Percentiles rank a stretch among this genome's conserved stretches.
Evolutionary conservation across 1,140 invertebrate genomes (phyloP).

Genomic region (Aphelinus certus): DNA sequence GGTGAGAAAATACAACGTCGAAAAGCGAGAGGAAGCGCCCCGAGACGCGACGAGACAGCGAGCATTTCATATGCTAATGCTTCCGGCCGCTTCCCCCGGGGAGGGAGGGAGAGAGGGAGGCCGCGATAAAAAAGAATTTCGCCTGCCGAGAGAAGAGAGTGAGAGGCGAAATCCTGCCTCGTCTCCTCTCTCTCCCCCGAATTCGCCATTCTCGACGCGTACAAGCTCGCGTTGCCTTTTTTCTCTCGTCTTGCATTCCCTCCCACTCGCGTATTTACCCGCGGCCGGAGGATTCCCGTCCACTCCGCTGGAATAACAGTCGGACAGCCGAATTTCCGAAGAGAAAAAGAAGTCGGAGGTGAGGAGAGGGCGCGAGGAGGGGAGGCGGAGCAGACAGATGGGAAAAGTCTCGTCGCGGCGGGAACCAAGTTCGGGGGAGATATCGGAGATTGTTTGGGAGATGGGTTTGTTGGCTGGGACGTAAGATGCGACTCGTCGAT

Average conservation of each 20-base stretch:
- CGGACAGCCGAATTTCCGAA: background rate
- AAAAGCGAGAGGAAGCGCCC: background rate
- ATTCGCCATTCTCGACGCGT: background rate
- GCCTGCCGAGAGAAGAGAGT: background rate
- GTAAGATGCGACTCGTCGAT: too few species aligned
- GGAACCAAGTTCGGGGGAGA: too few species aligned
- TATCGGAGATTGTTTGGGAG: too few species aligned
- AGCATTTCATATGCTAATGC: slow-evolving; percentile 36
- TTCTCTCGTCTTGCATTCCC: background rate
- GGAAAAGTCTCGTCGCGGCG: too few species aligned
- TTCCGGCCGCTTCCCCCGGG: background rate
- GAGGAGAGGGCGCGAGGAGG: too few species aligned
- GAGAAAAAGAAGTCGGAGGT: background rate
- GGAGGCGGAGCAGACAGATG: too few species aligned
- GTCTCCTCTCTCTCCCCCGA: background rate
- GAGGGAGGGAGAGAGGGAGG: too few species aligned
- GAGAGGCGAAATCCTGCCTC: background rate
- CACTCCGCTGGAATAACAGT: slow-evolving; percentile 25
- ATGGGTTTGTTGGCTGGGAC: too few species aligned
- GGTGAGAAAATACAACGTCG: too few species aligned
- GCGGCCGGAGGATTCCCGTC: slow-evolving; percentile 11
- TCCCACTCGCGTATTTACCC: background rate
- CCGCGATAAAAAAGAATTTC: background rate
- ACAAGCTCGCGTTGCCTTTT: too few species aligned
- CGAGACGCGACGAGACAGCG: background rate